Conservation (phyloP, 2,888 invertebrate genomes). For the Odontothrips loti region DNA sequence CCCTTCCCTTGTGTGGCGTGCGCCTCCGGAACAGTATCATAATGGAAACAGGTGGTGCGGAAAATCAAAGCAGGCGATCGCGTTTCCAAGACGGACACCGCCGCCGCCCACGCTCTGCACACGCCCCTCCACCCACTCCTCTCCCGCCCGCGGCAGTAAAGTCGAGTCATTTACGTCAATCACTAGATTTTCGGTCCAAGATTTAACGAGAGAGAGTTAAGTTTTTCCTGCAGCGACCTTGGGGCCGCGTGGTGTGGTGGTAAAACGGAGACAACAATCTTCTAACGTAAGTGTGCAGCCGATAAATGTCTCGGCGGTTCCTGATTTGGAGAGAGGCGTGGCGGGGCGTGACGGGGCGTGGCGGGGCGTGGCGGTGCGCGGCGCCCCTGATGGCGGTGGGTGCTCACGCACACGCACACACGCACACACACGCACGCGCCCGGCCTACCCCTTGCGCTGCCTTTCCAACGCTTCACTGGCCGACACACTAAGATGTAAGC, state of each 20-base stretch:
- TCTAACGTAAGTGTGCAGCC: neutral
- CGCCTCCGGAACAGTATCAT: neutral
- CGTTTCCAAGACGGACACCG: neutral
- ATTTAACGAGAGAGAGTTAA: too few relatives aligned
- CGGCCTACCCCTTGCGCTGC: neutral
- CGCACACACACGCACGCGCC: too few relatives aligned
- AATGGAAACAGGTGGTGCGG: neutral
- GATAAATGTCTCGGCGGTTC: conserved; percentile 1
- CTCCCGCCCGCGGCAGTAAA: too few relatives aligned
- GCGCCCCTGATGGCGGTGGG: neutral
- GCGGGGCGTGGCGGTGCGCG: neutral
- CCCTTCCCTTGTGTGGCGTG: neutral
- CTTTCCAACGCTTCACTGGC: neutral
- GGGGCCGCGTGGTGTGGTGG: too few relatives aligned
- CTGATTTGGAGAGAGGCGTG: neutral
- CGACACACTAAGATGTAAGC: neutral
- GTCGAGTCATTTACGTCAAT: too few relatives aligned
- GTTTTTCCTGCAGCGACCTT: too few relatives aligned
- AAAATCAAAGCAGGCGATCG: neutral
- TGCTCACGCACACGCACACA: neutral
- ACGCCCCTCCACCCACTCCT: neutral
- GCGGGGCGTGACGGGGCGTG: neutral
- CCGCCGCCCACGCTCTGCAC: neutral
- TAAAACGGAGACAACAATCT: too few relatives aligned
- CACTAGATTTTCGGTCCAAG: too few relatives aligned